These are phyloP conservation scores for Drosophila malerkotliana DNA, from an alignment of 1,140 invertebrate genomes.

Conservation along the genomic window DNA sequence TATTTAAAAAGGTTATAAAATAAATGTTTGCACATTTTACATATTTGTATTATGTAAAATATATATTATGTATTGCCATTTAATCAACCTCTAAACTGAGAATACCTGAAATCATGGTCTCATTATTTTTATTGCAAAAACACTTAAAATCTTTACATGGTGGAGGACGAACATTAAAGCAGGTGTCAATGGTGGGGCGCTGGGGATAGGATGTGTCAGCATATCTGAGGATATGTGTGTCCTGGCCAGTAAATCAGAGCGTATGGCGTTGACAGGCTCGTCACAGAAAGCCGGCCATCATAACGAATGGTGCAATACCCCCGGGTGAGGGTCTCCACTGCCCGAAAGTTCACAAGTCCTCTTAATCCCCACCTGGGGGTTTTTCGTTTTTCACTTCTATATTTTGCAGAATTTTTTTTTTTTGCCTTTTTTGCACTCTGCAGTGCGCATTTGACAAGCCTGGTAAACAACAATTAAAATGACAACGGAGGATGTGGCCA, in stretches of 20 bases:
- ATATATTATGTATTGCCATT: too few relatives aligned
- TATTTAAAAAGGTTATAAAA: too few relatives aligned
- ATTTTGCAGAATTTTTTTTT: constrained; percentile 3
- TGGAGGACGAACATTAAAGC: constrained; percentile 29
- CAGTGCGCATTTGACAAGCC: constrained; percentile 76
- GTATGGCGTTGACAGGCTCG: constrained; percentile 76
- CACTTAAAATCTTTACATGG: constrained; percentile 38
- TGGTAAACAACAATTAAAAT: constrained; percentile 83
- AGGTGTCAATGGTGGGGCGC: constrained; percentile 4
- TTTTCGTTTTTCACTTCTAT: neutral
- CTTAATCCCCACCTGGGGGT: constrained; percentile 3
- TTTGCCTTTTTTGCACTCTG: constrained; percentile 16
- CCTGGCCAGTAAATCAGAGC: constrained; percentile 73
- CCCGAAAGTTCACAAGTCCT: neutral
- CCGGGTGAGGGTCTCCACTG: constrained; percentile 1
- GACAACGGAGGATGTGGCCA: constrained; percentile 60
- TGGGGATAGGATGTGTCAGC: constrained; percentile 5
- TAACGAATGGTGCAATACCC: constrained; percentile 58
- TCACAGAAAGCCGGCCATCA: constrained; percentile 73
- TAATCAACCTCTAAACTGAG: too few relatives aligned
- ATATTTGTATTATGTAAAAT: too few relatives aligned
- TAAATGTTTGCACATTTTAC: too few relatives aligned
- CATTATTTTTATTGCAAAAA: constrained; percentile 37
- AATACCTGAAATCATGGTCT: neutral
- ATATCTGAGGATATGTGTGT: constrained; percentile 24